Percentiles rank a stretch among this genome's conserved stretches.
phyloP scores from a whole-genome alignment of 2,113 vertebrate genomes.

The Chaetodon auriga region DNA sequence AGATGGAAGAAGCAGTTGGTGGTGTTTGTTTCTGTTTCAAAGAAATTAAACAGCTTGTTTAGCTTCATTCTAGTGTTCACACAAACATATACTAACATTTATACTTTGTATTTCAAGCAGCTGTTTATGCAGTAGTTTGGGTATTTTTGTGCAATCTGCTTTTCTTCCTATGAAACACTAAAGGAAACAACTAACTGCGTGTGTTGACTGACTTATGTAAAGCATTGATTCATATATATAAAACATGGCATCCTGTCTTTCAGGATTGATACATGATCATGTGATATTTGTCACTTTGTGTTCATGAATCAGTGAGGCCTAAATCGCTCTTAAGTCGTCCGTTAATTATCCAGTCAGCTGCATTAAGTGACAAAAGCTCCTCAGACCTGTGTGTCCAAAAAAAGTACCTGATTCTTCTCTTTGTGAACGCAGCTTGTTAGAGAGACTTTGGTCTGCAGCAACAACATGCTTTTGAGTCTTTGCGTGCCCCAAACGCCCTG shows the following conservation, averaged over 20 bases:
- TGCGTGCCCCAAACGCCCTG: not conserved
- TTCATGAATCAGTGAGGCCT: slow-evolving; percentile 7
- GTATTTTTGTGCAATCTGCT: not conserved
- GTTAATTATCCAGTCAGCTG: slow-evolving; percentile 13
- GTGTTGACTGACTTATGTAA: not conserved
- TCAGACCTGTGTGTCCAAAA: not conserved
- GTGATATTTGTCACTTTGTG: not conserved
- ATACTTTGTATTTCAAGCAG: not conserved
- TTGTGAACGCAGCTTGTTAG: slow-evolving; percentile 3
- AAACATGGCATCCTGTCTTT: not conserved
- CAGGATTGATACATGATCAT: not conserved
- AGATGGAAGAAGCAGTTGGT: not conserved
- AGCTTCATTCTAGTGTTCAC: not conserved
- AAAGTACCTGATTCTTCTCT: slow-evolving; percentile 16
- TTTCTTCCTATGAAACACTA: not conserved
- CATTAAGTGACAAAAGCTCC: not conserved
- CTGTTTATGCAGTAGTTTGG: not conserved
- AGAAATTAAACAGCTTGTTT: not conserved
- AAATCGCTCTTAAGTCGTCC: not conserved
- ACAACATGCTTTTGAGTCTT: not conserved
- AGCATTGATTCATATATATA: too few relatives aligned
- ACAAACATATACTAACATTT: not conserved
- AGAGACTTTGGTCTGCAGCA: not conserved
- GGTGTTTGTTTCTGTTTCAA: not conserved
- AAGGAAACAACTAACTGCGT: not conserved